These are phyloP conservation scores for Enteromius afrohamiltoni DNA, from an alignment of 2,797 vertebrate genomes.

Conservation along the genomic window DNA sequence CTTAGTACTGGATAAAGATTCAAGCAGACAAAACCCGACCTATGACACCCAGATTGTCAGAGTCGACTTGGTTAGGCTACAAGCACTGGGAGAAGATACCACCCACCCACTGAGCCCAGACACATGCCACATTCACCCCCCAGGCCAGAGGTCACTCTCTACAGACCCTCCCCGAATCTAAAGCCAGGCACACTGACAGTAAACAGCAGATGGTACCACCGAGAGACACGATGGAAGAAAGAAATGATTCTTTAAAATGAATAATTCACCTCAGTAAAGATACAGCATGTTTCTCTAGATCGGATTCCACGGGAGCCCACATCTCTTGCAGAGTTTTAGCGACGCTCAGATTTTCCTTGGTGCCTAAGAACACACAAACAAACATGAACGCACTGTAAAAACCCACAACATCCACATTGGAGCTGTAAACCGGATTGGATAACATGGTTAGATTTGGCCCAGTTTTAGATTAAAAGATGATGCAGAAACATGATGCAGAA, in stretches of 20 bases:
- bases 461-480: constrained; percentile 10
- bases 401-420: constrained; percentile 15
- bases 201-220: constrained; percentile 83
- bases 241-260: constrained; percentile 27
- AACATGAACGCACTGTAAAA: constrained; percentile 25
- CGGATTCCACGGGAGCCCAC: constrained; percentile 79
- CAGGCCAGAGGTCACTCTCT: constrained; percentile 74
- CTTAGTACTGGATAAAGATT: constrained; percentile 32
- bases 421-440: constrained; percentile 14
- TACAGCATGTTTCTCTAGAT: constrained; percentile 79
- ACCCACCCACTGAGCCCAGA: constrained; percentile 41
- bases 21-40: constrained; percentile 32
- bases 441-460: constrained; percentile 1
- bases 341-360: constrained; percentile 77
- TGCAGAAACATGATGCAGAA: constrained; percentile 15
- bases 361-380: constrained; percentile 74
- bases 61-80: constrained; percentile 46
- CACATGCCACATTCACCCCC: constrained; percentile 61
- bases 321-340: constrained; percentile 79
- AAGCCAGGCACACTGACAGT: constrained; percentile 72
- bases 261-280: constrained; percentile 84
- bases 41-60: constrained; percentile 40
- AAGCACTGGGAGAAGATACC: constrained; percentile 13
- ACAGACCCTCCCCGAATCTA: constrained; percentile 66
- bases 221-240: constrained; percentile 62